Conservation (phyloP, 1,140 invertebrate species). For the Cydia fagiglandana region DNA sequence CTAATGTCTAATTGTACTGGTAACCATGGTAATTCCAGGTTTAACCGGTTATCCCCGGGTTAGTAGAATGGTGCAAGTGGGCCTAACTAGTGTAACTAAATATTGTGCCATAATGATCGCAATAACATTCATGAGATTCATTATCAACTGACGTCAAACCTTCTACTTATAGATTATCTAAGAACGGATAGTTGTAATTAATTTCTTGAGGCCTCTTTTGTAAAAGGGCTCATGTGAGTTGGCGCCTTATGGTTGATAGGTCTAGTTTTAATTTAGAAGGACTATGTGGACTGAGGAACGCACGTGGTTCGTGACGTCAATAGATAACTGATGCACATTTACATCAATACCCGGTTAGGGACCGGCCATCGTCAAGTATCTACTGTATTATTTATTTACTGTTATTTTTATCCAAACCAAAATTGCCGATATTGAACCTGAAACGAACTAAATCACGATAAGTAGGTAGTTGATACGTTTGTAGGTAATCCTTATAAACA, state of each 20-base stretch:
- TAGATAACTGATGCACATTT: conserved; percentile 1
- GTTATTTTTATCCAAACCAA: background rate
- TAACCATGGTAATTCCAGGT: too few species aligned
- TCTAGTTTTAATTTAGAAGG: background rate
- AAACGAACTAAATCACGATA: background rate
- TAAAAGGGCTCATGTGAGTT: background rate
- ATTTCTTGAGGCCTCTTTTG: background rate
- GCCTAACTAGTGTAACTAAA: too few species aligned
- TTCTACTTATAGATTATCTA: background rate
- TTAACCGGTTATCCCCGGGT: too few species aligned
- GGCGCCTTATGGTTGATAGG: background rate
- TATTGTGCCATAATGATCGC: background rate
- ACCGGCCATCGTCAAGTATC: background rate
- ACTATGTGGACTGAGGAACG: conserved; percentile 6
- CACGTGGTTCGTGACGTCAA: conserved; percentile 1
- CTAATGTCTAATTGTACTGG: too few species aligned
- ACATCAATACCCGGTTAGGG: background rate
- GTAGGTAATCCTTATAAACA: too few species aligned
- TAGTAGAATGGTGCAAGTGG: too few species aligned
- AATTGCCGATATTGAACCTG: background rate
- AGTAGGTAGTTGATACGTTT: too few species aligned
- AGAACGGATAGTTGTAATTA: conserved; percentile 6
- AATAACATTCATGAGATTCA: background rate
- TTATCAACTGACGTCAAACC: conserved; percentile 1
- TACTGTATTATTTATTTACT: background rate